A percentile compares a stretch with the other conserved stretches of the same genome.
These are phyloP conservation scores for Psylliodes chrysocephalus DNA, from an alignment of 2,888 invertebrate species.

Conservation along the genomic window DNA sequence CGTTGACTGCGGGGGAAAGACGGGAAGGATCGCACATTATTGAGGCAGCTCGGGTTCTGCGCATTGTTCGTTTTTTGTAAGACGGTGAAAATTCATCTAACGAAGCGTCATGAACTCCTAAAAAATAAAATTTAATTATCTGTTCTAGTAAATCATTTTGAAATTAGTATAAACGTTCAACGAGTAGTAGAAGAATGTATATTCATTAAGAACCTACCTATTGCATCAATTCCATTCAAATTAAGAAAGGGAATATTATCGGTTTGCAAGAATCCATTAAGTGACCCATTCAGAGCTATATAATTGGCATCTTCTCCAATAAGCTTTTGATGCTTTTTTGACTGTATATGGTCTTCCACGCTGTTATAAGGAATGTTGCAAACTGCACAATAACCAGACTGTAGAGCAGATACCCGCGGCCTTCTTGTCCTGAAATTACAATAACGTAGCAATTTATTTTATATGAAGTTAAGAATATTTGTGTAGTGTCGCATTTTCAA, in stretches of 20 bases:
- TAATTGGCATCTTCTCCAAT: slow-evolving; percentile 80
- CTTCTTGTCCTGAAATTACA: slow-evolving; percentile 47
- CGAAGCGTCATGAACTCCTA: slow-evolving; percentile 47
- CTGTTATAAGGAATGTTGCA: slow-evolving; percentile 80
- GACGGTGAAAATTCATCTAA: slow-evolving; percentile 47
- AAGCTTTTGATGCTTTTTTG: slow-evolving; percentile 78
- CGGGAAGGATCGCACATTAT: slow-evolving; percentile 44
- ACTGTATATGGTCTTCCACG: slow-evolving; percentile 76
- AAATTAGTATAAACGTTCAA: slow-evolving; percentile 2
- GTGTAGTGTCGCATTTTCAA: too few relatives aligned
- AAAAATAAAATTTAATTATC: background rate
- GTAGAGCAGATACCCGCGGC: slow-evolving; percentile 59
- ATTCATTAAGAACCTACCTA: slow-evolving; percentile 49
- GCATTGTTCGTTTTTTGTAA: slow-evolving; percentile 46
- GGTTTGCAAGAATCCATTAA: slow-evolving; percentile 69
- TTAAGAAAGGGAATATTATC: slow-evolving; percentile 77
- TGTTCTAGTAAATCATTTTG: background rate
- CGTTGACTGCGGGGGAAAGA: slow-evolving; percentile 55
- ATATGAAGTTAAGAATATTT: too few relatives aligned
- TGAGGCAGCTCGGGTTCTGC: slow-evolving; percentile 46
- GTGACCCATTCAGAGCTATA: slow-evolving; percentile 76
- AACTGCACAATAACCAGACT: slow-evolving; percentile 80
- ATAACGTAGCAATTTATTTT: too few relatives aligned
- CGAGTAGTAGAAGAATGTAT: background rate
- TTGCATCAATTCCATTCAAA: slow-evolving; percentile 65